Conservation (phyloP, 2,888 invertebrate species). For the Dascillus cervinus region DNA sequence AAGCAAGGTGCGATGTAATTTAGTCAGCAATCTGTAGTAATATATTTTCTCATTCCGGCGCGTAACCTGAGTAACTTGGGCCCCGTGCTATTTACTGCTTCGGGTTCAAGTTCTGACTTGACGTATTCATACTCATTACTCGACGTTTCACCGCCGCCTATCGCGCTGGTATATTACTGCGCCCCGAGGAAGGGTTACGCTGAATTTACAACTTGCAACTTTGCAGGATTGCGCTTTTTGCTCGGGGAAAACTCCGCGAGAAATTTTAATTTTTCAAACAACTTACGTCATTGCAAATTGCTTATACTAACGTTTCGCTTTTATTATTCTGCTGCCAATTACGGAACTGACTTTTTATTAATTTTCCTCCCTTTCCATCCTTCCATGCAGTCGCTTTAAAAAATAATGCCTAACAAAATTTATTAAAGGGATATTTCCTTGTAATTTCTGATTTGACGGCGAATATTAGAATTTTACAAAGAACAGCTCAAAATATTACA, state of each 20-base stretch:
- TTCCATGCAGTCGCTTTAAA: no score
- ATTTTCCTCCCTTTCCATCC: no score
- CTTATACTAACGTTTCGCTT: slow-evolving; percentile 11
- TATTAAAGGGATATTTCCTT: no score
- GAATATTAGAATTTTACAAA: no score
- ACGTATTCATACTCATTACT: slow-evolving; percentile 41
- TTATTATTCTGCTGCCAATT: not conserved
- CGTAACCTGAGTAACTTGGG: slow-evolving; percentile 20
- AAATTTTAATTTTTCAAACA: slow-evolving; percentile 29
- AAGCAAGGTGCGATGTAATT: slow-evolving; percentile 32
- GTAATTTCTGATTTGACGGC: no score
- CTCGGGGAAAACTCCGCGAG: slow-evolving; percentile 23
- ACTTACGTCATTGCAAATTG: slow-evolving; percentile 25
- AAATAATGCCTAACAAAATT: no score
- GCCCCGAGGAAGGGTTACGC: slow-evolving; percentile 33
- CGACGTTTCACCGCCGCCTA: slow-evolving; percentile 37
- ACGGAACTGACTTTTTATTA: no score
- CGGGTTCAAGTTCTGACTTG: slow-evolving; percentile 36
- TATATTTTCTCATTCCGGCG: slow-evolving; percentile 28
- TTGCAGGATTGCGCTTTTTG: slow-evolving; percentile 34
- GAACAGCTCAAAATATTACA: no score
- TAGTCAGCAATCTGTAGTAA: slow-evolving; percentile 36
- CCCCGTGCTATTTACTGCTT: slow-evolving; percentile 35
- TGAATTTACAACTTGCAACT: slow-evolving; percentile 37
- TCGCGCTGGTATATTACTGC: slow-evolving; percentile 29